Base-by-base conservation (phyloP, 2,888 invertebrate species). In the Pandemis cinnamomeana region DNA sequence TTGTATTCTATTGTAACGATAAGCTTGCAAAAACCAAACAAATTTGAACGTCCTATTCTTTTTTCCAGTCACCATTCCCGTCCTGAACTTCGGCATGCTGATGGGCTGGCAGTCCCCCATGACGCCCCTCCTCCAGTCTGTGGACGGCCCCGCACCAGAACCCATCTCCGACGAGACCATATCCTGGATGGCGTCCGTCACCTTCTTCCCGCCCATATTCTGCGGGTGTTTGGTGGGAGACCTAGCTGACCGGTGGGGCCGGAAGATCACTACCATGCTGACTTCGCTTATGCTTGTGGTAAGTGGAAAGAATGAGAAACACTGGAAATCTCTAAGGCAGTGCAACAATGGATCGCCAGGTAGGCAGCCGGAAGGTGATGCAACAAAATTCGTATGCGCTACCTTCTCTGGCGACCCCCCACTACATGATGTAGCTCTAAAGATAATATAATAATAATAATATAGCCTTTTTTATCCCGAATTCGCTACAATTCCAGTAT, bases 51-150 rank as follows among this genome's bases (percentile, higher is more conserved):
- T 71, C 63, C 61, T 44, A 51, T 44, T 20, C 20, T 20, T 42
- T 75, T 76, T 84, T 84, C 0, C 89, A 95, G 95, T 94, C 0
- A 95, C 95, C 58, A 87, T 95, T 71, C 94, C 95, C 15, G 93
- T 95, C 8, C 84, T 95, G 70, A 95, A 94, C 83, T 93, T 95
- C 84, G 95, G 95, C 1, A 94, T 94, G 87, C 88, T 95, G 75
- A 91, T 95, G 83, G 95, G 95, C 1, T 95, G 95, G 95, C 93
- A 95, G 78, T 95, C 95, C 0, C 95, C 95, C 2, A 95, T 95
- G 88, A 91, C 95, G 2, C 93, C 94, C 0, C 86, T 95, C 46
- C 90, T 95, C 11, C 91, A 95, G 80, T 87, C 91, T 0, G 81
- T 83, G 0, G 80, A 84, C n/a, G 93, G 95, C 0, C 95, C 95